Conservation (phyloP, 2,113 vertebrate genomes). For the Dascyllus trimaculatus region DNA sequence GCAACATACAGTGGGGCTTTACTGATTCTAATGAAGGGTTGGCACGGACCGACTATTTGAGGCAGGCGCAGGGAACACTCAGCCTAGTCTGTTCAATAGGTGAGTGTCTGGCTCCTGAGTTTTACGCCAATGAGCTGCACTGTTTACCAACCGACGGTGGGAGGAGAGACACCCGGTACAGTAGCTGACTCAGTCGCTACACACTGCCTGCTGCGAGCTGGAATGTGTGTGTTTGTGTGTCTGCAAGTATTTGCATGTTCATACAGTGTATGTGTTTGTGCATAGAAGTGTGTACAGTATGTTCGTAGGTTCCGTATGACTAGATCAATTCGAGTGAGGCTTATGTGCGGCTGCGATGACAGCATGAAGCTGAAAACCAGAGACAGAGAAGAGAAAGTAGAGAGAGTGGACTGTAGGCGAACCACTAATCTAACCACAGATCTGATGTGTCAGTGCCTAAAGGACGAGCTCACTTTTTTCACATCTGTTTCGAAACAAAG, state of each 20-base stretch:
- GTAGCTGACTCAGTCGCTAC: conserved; percentile 60
- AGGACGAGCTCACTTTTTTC: not conserved
- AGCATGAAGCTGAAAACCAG: conserved; percentile 16
- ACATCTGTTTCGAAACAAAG: too few species aligned
- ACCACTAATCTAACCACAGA: conserved; percentile 13
- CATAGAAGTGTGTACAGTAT: not conserved
- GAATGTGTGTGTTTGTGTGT: conserved; percentile 35
- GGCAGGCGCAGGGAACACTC: conserved; percentile 67
- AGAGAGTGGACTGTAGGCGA: conserved; percentile 1
- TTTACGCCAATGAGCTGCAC: conserved; percentile 59
- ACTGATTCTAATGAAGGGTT: conserved; percentile 78
- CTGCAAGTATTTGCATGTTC: conserved; percentile 38
- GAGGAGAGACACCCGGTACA: conserved; percentile 50
- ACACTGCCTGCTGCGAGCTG: conserved; percentile 39
- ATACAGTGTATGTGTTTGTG: not conserved
- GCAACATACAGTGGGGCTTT: conserved; percentile 71
- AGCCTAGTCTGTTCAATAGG: conserved; percentile 67
- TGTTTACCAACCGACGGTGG: conserved; percentile 61
- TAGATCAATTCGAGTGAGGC: not conserved
- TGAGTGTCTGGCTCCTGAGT: conserved; percentile 71
- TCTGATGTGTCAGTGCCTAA: not conserved
- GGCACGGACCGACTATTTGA: conserved; percentile 65
- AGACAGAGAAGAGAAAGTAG: conserved; percentile 25
- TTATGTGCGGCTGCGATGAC: conserved; percentile 8
- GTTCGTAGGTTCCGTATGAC: not conserved